phyloP scores from a whole-genome alignment of 1,140 invertebrate species.

The Bathynomus jamesi region DNA sequence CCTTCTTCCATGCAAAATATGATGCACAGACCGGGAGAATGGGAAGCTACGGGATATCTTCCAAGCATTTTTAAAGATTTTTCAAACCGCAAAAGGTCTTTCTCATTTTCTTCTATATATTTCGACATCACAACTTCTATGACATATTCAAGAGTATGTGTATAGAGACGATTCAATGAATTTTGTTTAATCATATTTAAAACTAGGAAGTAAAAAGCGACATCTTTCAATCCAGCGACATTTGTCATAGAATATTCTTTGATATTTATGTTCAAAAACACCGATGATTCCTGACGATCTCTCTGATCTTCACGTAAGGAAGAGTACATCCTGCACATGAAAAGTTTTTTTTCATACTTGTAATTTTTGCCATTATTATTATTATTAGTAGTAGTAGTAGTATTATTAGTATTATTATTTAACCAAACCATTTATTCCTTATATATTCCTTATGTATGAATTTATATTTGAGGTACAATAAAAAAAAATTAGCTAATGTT shows the following conservation, averaged over 20 bases:
- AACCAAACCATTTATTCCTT: too few relatives aligned
- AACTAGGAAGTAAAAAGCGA: constrained; percentile 29
- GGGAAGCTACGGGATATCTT: constrained; percentile 18
- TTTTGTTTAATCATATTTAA: constrained; percentile 19
- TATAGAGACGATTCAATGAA: constrained; percentile 27
- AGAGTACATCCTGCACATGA: background rate
- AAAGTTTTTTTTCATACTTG: too few relatives aligned
- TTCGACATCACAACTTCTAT: constrained; percentile 13
- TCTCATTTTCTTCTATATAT: background rate
- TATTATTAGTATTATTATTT: too few relatives aligned
- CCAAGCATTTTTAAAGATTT: background rate
- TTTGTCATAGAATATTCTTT: constrained; percentile 1
- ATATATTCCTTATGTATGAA: too few relatives aligned
- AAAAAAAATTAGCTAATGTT: too few relatives aligned
- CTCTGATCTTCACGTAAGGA: background rate
- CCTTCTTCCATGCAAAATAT: constrained; percentile 26
- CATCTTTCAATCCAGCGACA: constrained; percentile 26
- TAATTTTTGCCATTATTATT: too few relatives aligned
- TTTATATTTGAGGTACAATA: too few relatives aligned
- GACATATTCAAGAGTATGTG: constrained; percentile 23
- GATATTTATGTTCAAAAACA: background rate
- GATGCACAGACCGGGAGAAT: constrained; percentile 26
- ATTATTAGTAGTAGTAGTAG: too few relatives aligned
- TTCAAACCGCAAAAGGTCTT: background rate
- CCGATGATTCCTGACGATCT: background rate